Evolutionary conservation across 2,888 invertebrate species (phyloP), one percentile per base, ranked within the genome.

Genomic region (Acronicta psi): DNA sequence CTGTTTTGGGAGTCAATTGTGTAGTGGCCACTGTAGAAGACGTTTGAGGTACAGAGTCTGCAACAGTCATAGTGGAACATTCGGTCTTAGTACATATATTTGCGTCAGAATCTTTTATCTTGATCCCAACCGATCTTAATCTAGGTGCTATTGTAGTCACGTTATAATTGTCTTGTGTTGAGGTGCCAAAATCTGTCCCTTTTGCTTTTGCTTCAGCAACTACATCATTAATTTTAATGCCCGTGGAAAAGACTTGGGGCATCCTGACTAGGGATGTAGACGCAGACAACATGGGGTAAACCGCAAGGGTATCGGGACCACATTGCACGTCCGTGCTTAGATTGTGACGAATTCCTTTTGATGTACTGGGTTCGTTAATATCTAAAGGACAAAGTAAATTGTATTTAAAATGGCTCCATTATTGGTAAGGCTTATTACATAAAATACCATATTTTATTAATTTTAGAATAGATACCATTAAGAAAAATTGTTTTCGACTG

Each of bases 351-450:
- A 93, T 82, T 23, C 94, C 94, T 81, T 91, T 92, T n/a, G 94
- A 94, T 55, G 94, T 93, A 60, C 90, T 91, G 2, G 94, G 93
- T 80, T 93, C 93, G 64, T 93, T 87, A 60, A 93, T 85, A 83
- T 93, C 93, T 93, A 81, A 52, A 56, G n/a, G 31, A 59, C 16
- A 55, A 69, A 54, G 25, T 20, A 14, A 11, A 40, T 53, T 11
- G 14, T 0, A 16, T 40, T 57, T 34, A 36, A 49, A 45, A 14
- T 41, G 20, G 4, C 40, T 31, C 3, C 13, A 34, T 0, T 23
- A 34, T 29, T 29, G 3, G 20, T 20, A 20, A 20, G 20, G 20
- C n/a, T n/a, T n/a, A n/a, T 2, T 4, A 29, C 11, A 4, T 3
- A 3, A 29, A 29, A 59, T 16, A 42, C 3, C 20, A 50, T 29